These are phyloP conservation scores for Centrocercus urophasianus DNA, from an alignment of 2,113 vertebrate species.

Conservation along the genomic window DNA sequence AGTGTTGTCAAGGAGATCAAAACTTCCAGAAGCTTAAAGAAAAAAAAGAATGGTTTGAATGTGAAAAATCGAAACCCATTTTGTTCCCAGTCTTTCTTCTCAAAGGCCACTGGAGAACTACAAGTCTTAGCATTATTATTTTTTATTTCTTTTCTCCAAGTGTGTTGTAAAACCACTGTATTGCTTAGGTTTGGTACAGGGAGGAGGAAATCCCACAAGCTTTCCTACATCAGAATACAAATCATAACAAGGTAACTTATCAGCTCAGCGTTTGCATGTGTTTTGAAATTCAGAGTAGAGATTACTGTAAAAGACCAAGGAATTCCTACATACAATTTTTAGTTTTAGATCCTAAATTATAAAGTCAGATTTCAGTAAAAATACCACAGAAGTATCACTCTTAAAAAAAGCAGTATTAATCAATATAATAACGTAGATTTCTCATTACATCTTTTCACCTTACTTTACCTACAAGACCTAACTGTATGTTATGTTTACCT, in stretches of 20 bases:
- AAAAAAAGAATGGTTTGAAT: conserved; percentile 56
- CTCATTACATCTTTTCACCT: neutral
- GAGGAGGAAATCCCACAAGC: neutral
- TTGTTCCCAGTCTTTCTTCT: conserved; percentile 36
- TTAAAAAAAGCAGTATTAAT: neutral
- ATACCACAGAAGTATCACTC: neutral
- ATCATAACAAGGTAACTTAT: neutral
- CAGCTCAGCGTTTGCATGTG: neutral
- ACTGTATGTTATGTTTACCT: neutral
- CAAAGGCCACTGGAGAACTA: conserved; percentile 8
- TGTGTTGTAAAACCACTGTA: neutral
- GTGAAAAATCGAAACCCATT: conserved; percentile 58
- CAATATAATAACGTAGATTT: neutral
- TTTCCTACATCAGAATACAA: neutral
- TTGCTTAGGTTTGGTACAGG: neutral
- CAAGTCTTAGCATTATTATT: neutral
- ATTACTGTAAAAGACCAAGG: neutral
- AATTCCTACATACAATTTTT: neutral
- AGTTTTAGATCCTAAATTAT: neutral
- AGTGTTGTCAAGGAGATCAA: conserved; percentile 96
- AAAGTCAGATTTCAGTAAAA: neutral
- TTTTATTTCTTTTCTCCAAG: neutral
- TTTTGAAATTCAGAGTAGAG: neutral
- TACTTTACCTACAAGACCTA: neutral
- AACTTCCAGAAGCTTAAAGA: conserved; percentile 88